Base-by-base conservation (phyloP, 1,140 invertebrate species). In the Pygmarrhopalites habei region DNA sequence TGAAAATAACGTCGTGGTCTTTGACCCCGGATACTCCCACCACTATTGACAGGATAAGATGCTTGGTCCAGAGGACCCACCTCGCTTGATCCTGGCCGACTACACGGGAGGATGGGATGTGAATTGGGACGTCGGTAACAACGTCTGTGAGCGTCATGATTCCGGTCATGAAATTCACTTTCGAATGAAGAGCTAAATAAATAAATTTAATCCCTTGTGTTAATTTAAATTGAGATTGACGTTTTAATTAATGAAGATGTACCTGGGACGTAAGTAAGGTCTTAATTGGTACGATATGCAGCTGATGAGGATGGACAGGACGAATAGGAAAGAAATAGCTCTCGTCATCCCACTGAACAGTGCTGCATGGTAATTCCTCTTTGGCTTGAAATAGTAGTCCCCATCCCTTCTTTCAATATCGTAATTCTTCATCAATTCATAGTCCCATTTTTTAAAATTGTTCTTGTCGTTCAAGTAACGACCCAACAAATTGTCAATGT, bases 271-370 rank as follows among this genome's bases (percentile, higher is more conserved):
- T 39, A 56, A 32, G 25, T 56, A 56, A 2, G 53, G 53, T 41
- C 39, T 56, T 7, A 56, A 32, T 39, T 56, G 53, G 23, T 56
- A 56, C 7, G 28, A 35, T 19, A 56, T 41, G 35, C 53, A 56
- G 53, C 53, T 56, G n/a, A 56, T 39, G 3, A 56, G 21, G 15
- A 56, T 23, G 29, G 53, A 56, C 4, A 56, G 23, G 29, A 56
- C 21, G 19, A 56, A 56, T 5, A 56, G 53, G 53, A 56, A 56
- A 3, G 53, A 56, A 35, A 56, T 56, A 7, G 30, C 53, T 35
- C 53, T 5, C 15, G 53, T 56, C 53, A 56, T 56, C 39, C 53
- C 53, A n/a, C 29, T 35, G 23, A 56, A 56, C 35, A 56, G 30
- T 12, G 53, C 53, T 17, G 53, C 53, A 23, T 56, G 53, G 21